These are phyloP conservation scores for Drosophila helvetica DNA, from an alignment of 2,888 invertebrate species.

Conservation along the genomic window DNA sequence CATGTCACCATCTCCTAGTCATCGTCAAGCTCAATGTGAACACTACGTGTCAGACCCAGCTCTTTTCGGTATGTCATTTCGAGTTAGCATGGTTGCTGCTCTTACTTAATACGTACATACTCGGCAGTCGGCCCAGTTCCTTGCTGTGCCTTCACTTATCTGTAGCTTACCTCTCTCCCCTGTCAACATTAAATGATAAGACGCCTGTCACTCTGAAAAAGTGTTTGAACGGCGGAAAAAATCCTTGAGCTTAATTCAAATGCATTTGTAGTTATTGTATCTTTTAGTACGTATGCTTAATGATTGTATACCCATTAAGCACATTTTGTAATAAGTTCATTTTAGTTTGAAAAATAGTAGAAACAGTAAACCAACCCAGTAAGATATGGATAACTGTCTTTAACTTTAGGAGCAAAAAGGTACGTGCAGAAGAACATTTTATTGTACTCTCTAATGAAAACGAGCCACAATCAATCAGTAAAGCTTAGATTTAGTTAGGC, in stretches of 20 bases:
- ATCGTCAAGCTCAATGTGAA: slow-evolving; percentile 10
- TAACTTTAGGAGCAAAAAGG: too few relatives aligned
- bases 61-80: slow-evolving; percentile 19
- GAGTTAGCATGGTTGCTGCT: slow-evolving; percentile 17
- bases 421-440: too few relatives aligned
- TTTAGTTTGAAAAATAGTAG: background rate
- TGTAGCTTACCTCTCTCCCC: slow-evolving; percentile 15
- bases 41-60: slow-evolving; percentile 21
- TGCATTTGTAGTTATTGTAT: slow-evolving; percentile 19
- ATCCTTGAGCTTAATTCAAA: slow-evolving; percentile 29
- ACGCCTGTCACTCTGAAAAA: slow-evolving; percentile 24
- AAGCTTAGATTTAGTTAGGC: too few relatives aligned
- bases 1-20: slow-evolving; percentile 9
- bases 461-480: too few relatives aligned
- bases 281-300: background rate
- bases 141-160: slow-evolving; percentile 17
- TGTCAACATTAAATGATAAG: slow-evolving; percentile 20
- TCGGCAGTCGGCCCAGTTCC: background rate
- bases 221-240: slow-evolving; percentile 23
- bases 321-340: background rate
- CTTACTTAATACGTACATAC: slow-evolving; percentile 11
- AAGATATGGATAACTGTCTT: too few relatives aligned
- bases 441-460: too few relatives aligned
- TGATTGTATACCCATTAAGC: background rate
- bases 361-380: background rate